Percentiles rank a stretch among this genome's conserved stretches.
These are phyloP conservation scores for Fregata magnificens DNA, from an alignment of 2,113 vertebrate species.

Conservation along the genomic window DNA sequence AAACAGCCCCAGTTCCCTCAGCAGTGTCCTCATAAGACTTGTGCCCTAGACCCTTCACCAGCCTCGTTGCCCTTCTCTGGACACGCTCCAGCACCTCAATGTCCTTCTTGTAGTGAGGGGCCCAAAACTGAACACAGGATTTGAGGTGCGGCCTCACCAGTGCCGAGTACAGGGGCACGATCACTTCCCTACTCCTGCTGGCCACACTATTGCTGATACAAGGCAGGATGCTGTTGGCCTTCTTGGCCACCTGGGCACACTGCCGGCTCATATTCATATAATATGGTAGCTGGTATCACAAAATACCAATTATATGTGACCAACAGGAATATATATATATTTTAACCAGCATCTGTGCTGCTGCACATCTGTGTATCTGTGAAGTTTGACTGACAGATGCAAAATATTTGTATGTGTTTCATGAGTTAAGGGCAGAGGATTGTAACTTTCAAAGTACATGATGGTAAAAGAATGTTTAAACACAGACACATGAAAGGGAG, in stretches of 20 bases:
- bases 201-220: neutral
- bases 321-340: neutral
- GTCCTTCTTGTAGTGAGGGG: no score
- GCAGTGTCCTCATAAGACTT: no score
- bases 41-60: neutral
- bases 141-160: no score
- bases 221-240: neutral
- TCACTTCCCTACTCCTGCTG: neutral
- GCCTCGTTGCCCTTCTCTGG: neutral
- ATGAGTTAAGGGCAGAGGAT: constrained; percentile 32
- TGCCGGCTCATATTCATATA: neutral
- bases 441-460: constrained; percentile 24
- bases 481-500: constrained; percentile 57
- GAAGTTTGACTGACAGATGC: constrained; percentile 6
- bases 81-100: neutral
- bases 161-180: no score
- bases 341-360: neutral
- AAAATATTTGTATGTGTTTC: constrained; percentile 49
- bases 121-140: no score
- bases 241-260: neutral
- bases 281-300: neutral
- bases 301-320: neutral
- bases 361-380: constrained; percentile 6
- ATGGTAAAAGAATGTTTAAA: constrained; percentile 53
- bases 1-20: no score